A percentile compares a stretch with the other conserved stretches of the same genome.
Evolutionary conservation across 2,797 vertebrate genomes (phyloP).

Genomic region (Taenioides sp.): DNA sequence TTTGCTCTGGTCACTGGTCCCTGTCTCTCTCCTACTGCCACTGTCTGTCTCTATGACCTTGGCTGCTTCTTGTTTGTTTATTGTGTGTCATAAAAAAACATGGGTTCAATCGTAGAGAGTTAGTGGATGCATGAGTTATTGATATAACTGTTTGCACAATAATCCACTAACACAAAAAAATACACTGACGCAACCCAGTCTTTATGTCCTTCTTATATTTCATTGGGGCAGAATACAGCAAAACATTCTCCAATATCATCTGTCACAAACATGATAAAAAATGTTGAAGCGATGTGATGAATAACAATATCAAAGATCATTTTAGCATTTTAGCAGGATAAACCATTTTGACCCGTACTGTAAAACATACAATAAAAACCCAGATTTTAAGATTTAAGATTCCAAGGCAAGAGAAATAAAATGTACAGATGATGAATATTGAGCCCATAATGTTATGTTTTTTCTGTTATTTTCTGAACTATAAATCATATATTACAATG

Average conservation of each 20-base stretch:
- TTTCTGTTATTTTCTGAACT: too few species aligned
- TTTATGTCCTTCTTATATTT: not conserved
- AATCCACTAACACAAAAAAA: not conserved
- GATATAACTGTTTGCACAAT: constrained; percentile 4
- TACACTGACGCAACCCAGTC: not conserved
- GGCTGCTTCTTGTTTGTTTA: constrained; percentile 11
- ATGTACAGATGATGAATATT: not conserved
- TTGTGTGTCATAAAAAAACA: not conserved
- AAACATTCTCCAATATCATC: not conserved
- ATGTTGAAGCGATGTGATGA: too few species aligned
- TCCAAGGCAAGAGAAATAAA: not conserved
- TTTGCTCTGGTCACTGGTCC: constrained; percentile 40
- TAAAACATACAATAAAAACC: not conserved
- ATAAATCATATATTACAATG: too few species aligned
- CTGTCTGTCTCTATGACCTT: constrained; percentile 18
- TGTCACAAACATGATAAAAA: not conserved
- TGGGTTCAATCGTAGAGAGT: not conserved
- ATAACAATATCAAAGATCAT: too few species aligned
- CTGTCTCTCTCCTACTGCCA: constrained; percentile 1
- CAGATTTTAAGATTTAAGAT: too few species aligned
- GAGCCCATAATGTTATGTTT: too few species aligned
- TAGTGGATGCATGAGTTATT: not conserved
- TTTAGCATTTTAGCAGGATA: not conserved
- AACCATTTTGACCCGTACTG: not conserved
- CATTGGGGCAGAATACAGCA: not conserved